phyloP scores from a whole-genome alignment of 2,113 vertebrate genomes.

The Mesoclemmys tuberculata region DNA sequence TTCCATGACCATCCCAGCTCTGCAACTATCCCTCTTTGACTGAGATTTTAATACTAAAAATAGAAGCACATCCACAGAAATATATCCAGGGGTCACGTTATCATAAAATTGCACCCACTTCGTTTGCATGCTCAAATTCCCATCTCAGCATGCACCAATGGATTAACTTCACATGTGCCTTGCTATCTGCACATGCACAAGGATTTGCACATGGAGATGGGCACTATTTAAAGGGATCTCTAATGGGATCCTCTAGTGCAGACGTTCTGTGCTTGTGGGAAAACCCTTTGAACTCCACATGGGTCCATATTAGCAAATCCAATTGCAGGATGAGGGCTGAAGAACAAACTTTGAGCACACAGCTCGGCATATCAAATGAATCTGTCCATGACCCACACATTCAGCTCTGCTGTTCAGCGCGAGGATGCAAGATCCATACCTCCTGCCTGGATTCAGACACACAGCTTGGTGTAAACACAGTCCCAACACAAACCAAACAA shows the following conservation, averaged over 20 bases:
- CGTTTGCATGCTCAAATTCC: background rate
- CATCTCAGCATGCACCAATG: background rate
- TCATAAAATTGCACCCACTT: background rate
- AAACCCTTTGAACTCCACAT: background rate
- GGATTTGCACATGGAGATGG: background rate
- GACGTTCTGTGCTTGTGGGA: background rate
- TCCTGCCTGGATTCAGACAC: background rate
- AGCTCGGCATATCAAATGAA: background rate
- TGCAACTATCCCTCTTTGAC: background rate
- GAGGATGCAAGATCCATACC: fast-evolving
- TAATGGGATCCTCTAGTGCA: background rate
- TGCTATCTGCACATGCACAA: background rate
- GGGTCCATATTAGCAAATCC: fast-evolving
- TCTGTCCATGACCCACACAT: fast-evolving
- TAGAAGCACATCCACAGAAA: background rate
- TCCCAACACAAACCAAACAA: background rate
- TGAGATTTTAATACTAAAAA: background rate
- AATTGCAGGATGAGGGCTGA: background rate
- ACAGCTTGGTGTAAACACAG: fast-evolving
- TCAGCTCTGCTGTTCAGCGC: background rate
- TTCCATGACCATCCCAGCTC: background rate
- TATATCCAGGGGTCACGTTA: background rate
- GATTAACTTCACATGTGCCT: background rate
- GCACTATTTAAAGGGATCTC: background rate
- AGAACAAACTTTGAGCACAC: background rate